Conservation (phyloP, 2,113 vertebrate genomes). For the Myrmophylax atrothorax region DNA sequence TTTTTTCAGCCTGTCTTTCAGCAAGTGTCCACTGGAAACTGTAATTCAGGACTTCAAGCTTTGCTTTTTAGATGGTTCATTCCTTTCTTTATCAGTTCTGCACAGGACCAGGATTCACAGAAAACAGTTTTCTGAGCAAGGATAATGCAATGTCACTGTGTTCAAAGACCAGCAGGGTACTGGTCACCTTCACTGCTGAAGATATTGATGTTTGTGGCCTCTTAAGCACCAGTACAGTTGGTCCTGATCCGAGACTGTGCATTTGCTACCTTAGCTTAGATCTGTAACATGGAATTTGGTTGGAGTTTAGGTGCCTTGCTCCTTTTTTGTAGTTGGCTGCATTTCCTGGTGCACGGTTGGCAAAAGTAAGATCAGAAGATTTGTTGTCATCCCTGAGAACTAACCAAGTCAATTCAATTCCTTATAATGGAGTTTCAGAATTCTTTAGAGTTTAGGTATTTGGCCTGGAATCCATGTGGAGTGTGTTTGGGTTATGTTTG, state of each 20-base stretch:
- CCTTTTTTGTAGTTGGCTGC: fast-evolving
- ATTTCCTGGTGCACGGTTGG: neutral
- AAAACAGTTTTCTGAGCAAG: neutral
- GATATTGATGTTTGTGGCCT: neutral
- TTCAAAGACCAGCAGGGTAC: neutral
- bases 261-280: neutral
- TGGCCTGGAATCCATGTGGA: neutral
- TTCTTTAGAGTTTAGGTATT: neutral
- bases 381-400: neutral
- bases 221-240: neutral
- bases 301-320: neutral
- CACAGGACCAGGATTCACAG: neutral
- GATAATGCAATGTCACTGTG: neutral
- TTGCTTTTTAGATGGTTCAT: neutral
- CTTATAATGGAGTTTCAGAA: neutral
- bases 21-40: neutral
- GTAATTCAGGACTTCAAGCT: neutral
- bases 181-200: neutral
- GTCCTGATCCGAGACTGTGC: neutral
- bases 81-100: neutral
- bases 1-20: neutral
- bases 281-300: neutral
- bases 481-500: neutral
- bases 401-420: neutral
- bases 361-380: neutral